Base-by-base conservation (phyloP, 1,140 invertebrate genomes). In the Meloidogyne floridensis region DNA sequence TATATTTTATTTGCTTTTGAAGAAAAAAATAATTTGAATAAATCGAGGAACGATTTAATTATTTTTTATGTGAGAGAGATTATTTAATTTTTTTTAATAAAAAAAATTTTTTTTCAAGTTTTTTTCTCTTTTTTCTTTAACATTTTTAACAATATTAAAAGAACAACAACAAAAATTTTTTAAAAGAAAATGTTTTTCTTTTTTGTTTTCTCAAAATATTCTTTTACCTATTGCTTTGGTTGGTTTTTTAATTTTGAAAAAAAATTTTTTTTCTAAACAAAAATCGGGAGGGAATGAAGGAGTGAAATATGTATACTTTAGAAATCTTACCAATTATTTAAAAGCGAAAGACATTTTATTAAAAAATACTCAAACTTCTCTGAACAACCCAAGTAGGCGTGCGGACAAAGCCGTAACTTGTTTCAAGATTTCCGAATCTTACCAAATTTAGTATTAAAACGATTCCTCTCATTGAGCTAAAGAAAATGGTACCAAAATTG, bases 171-270 rank as follows among this genome's bases (percentile, higher is more conserved):
- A 11, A 54, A 15, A 13, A 15, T 59, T 15, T 59, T 15, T 15
- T 65, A 65, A 65, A 65, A 65, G 59, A 65, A 65, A 65, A n/a
- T 7, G 18, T 20, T 10, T 42, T 71, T 53, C 56, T 51, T 32
- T 18, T 71, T 71, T 71, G 1, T 11, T 79, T 11, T 69, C 54
- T 51, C 18, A 69, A 71, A 79, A 79, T 53, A 51, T 69, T 32
- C 65, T 79, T 43, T 72, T 79, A 18, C 7, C 77, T 43, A 20
- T 51, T 47, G 77, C 32, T 47, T 71, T 79, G n/a, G 75, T 77
- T 9, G 18, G 75, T 18, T 54, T 75, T 75, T 47, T 76, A 47
- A 32, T 10, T 47, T 9, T 2, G 2, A 54, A 75, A 47, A 42
- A 18, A 8, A 47, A 75, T 75, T 32, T 32, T 43, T 75, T 8